Conservation (phyloP, 1,140 invertebrate genomes). For the Papilio machaon region DNA sequence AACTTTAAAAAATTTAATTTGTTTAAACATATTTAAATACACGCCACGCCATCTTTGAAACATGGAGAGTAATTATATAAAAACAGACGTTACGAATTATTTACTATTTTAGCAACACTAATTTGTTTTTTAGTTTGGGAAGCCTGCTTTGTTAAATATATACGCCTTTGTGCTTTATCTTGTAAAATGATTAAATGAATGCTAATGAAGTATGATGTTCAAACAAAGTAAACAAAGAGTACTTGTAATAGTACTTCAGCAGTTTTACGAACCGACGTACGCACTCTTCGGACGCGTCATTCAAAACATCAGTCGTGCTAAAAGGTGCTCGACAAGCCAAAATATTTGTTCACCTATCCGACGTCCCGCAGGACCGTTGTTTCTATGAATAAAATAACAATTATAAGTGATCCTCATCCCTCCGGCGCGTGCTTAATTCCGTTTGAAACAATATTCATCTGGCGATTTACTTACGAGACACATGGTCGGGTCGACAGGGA, state of each 20-base stretch:
- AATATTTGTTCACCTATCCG: constrained; percentile 78
- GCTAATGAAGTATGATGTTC: not conserved
- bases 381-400: constrained; percentile 82
- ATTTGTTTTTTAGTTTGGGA: too few relatives aligned
- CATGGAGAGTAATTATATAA: not conserved
- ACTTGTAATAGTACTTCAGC: not conserved
- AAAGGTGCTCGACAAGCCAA: constrained; percentile 73
- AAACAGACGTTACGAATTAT: not conserved
- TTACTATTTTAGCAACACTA: too few relatives aligned
- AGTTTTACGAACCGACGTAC: constrained; percentile 28
- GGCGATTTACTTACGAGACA: constrained; percentile 65
- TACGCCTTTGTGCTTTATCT: not conserved
- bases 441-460: constrained; percentile 81
- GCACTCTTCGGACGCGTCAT: constrained; percentile 42
- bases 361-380: constrained; percentile 73
- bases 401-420: constrained; percentile 78
- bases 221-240: not conserved
- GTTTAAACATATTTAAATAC: not conserved
- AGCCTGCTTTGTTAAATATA: not conserved
- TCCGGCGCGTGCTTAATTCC: constrained; percentile 76
- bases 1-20: not conserved
- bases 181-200: not conserved
- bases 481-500: constrained; percentile 38
- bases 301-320: constrained; percentile 62
- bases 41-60: not conserved